Base-by-base conservation (phyloP, 2,888 invertebrate species). In the Agapetus fuscipes region DNA sequence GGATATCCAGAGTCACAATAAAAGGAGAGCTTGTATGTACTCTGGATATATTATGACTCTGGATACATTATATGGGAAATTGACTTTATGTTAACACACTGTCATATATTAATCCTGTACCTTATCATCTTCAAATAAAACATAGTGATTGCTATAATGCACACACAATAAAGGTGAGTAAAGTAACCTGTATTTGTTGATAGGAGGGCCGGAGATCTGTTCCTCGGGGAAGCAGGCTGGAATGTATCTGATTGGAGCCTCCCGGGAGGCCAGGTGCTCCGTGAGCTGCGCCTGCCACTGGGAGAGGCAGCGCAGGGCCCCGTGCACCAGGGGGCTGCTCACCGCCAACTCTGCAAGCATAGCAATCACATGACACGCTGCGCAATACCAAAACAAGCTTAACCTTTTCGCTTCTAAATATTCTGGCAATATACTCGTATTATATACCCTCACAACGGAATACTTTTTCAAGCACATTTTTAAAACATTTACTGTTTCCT, bases 311-410 rank as follows among this genome's bases (percentile, higher is more conserved):
- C 90, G 77, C 45, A 97, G 62, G 17, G 88, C 81, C 16, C 86
- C 85, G 61, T 97, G 95, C 36, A 96, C 83, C 50, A 93, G 74
- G 0, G 97, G 96, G 56, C 94, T 94, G 15, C 89, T 83, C 11
- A 93, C 91, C 13, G 96, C 93, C 41, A 97, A 66, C 63, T 97
- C 96, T 90, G 55, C 11, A 56, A n/a, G n/a, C n/a, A n/a, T n/a
- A n/a, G n/a, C n/a, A n/a, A n/a, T n/a, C n/a, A n/a, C n/a, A 51
- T 17, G 36, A 24, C 37, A 28, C 17, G 7, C 24, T 10, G 7
- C 10, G 14, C 24, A 30, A 44, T 14, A 17, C 37, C 29, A 27
- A 12, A 34, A 34, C 5, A 30, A 33, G n/a, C n/a, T n/a, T n/a
- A n/a, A n/a, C n/a, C n/a, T n/a, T n/a, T n/a, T n/a, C n/a, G n/a